Evolutionary conservation across 2,888 invertebrate species (phyloP).

Genomic region (Chouioia cunea): DNA sequence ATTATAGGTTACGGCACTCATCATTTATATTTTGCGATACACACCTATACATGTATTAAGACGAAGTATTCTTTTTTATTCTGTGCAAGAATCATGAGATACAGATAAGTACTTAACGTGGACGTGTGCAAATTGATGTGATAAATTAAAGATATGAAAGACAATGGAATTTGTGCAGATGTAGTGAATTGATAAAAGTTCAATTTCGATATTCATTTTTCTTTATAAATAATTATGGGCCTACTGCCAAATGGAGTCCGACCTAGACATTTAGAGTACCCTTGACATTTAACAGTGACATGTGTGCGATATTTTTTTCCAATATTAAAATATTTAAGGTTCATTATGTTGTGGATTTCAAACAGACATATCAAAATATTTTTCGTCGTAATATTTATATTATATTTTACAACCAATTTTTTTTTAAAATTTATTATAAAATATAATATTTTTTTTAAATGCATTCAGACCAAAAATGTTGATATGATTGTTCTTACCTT

Average conservation of each 20-base stretch:
- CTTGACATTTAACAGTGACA: constrained; percentile 61
- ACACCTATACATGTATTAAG: too few species aligned
- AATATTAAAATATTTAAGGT: not conserved
- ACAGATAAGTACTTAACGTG: not conserved
- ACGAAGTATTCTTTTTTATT: not conserved
- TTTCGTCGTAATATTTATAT: too few species aligned
- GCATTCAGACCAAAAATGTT: too few species aligned
- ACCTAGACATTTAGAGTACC: constrained; percentile 58
- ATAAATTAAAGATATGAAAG: too few species aligned
- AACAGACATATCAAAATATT: too few species aligned
- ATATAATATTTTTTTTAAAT: too few species aligned
- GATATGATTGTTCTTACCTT: constrained; percentile 30
- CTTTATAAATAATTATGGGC: constrained; percentile 60
- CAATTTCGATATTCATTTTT: constrained; percentile 45
- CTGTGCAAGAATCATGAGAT: constrained; percentile 4
- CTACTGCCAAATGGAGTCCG: constrained; percentile 58
- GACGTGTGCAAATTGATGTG: too few species aligned
- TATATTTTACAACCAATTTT: too few species aligned
- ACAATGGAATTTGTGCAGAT: constrained; percentile 33
- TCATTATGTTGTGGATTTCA: too few species aligned
- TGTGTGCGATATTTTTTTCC: constrained; percentile 26
- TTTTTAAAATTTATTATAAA: too few species aligned
- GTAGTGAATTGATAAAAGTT: constrained; percentile 13
- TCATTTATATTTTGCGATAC: too few species aligned
- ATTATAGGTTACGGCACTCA: constrained; percentile 31